Base-by-base conservation (phyloP, 2,797 vertebrate species). In the Pseudocheirus occidentalis region DNA sequence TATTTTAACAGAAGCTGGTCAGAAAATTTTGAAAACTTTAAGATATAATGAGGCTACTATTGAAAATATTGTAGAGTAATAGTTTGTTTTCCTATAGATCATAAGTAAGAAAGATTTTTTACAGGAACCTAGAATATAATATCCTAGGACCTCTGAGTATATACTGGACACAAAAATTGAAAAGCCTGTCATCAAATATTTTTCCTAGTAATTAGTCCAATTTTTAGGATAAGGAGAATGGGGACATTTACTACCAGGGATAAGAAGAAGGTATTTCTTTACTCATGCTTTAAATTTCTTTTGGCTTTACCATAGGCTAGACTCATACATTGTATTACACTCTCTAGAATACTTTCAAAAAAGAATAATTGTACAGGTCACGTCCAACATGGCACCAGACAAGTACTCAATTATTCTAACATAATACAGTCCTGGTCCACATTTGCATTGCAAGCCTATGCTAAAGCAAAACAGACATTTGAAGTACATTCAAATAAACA, bases 1-100 rank as follows among this genome's bases (percentile, higher is more conserved):
- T 66, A 66, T 94, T 96, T 55, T 96, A 92, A 27, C 90, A 95
- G 21, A 89, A 55, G 18, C 54, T 95, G 89, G 92, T 97, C 46
- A 95, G 90, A 40, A 40, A 96, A 94, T 92, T 93, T 93, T 96
- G 93, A 92, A 96, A 96, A 95, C 92, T 58, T 24, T 94, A 24
- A 96, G 50, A 94, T 92, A 91, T 21, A 24, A 73, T 90, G 58
- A 90, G 57, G 55, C 7, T 93, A 56, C 7, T 93, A 56, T 16
- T 34, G 6, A 94, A 59, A 94, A 92, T 54, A 56, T 91, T 92
- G 52, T 90, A 92, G 52, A 94, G 87, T 29, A 57, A 95, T 59
- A 96, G 92, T 94, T 95, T 95, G 50, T n/a, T 96, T 92, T 27
- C 11, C 52, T 46, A 55, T 28, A 93, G 92, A 90, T 92, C 92